Evolutionary conservation across 2,888 invertebrate species (phyloP).

Genomic region (Nomada fucata): DNA sequence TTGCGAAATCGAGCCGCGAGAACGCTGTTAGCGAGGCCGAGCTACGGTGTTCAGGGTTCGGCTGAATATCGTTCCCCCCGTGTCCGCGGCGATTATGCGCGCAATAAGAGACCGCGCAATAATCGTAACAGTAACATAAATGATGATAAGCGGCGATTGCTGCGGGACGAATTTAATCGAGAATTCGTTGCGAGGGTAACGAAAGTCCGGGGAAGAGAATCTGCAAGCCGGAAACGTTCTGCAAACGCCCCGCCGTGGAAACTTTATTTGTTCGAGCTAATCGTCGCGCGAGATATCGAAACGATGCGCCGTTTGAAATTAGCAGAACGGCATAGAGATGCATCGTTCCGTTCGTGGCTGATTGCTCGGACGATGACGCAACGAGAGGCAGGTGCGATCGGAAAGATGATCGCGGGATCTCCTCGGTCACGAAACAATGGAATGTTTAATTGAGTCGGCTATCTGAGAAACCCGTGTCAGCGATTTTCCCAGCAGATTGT

Average conservation of each 20-base stretch:
- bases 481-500: conserved; percentile 41
- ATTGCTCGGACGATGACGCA: conserved; percentile 36
- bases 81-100: not conserved
- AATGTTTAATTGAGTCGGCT: conserved; percentile 44
- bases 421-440: conserved; percentile 29
- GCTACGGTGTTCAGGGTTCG: not conserved
- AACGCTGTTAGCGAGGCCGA: conserved; percentile 8
- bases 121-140: too few relatives aligned
- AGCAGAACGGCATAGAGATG: conserved; percentile 15
- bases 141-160: too few relatives aligned
- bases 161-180: too few relatives aligned
- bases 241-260: not conserved
- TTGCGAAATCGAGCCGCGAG: conserved; percentile 54
- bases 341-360: conserved; percentile 11
- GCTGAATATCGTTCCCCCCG: not conserved
- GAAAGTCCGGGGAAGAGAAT: too few relatives aligned
- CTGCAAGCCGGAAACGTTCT: not conserved
- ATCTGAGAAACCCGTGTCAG: conserved; percentile 37
- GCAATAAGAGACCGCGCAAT: too few relatives aligned
- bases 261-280: conserved; percentile 15
- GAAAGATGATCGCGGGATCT: conserved; percentile 30
- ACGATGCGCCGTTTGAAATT: conserved; percentile 27
- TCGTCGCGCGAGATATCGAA: not conserved
- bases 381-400: conserved; percentile 37
- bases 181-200: too few relatives aligned